Conservation (phyloP, 2,113 vertebrate genomes). For the Oryzias javanicus region DNA sequence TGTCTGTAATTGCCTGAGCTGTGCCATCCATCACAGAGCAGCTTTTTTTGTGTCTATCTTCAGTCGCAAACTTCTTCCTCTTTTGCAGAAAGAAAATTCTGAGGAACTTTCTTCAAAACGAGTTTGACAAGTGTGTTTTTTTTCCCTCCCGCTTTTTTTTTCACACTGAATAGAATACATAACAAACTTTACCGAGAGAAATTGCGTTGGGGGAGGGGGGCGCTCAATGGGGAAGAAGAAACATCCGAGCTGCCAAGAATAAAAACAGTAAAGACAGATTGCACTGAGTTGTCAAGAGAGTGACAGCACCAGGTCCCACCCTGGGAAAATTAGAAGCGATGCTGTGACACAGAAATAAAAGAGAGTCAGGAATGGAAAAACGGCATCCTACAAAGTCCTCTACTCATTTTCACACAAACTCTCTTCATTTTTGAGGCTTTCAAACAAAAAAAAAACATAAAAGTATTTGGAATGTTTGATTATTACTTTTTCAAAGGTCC, state of each 20-base stretch:
- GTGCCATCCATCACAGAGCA: slow-evolving; percentile 53
- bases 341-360: slow-evolving; percentile 23
- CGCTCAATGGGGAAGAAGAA: slow-evolving; percentile 34
- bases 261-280: slow-evolving; percentile 60
- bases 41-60: slow-evolving; percentile 43
- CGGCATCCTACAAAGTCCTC: slow-evolving; percentile 10
- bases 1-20: slow-evolving; percentile 54
- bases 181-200: slow-evolving; percentile 64
- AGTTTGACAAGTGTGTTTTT: slow-evolving; percentile 46
- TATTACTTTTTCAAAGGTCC: no score
- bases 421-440: slow-evolving; percentile 8
- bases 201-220: slow-evolving; percentile 31
- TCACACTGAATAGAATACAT: slow-evolving; percentile 45
- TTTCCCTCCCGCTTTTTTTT: slow-evolving; percentile 1
- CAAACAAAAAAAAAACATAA: no score
- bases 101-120: slow-evolving; percentile 35
- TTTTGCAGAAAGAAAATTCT: slow-evolving; percentile 21
- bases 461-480: no score
- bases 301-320: slow-evolving; percentile 51
- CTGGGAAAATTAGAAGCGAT: slow-evolving; percentile 58
- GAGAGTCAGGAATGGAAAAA: slow-evolving; percentile 19
- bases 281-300: slow-evolving; percentile 60
- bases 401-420: slow-evolving; percentile 7
- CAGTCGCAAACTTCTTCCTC: slow-evolving; percentile 52
- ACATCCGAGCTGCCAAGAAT: slow-evolving; percentile 61